Evolutionary conservation across 2,113 vertebrate species (phyloP).

Genomic region (Charina bottae): DNA sequence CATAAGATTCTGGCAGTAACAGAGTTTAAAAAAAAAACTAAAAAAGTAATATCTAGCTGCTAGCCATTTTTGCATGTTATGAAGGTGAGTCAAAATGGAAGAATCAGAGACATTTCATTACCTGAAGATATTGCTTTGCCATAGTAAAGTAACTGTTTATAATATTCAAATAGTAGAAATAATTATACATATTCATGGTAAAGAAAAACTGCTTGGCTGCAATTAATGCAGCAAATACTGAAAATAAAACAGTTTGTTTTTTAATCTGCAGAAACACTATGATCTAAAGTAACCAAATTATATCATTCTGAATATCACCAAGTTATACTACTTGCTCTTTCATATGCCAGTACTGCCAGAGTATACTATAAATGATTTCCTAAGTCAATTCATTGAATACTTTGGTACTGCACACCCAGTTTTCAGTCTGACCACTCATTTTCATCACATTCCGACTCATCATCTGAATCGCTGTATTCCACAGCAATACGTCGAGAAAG

Average conservation of each 20-base stretch:
- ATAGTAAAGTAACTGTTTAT: slow-evolving; percentile 30
- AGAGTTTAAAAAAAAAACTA: neutral
- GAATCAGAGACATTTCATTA: slow-evolving; percentile 1
- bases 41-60: neutral
- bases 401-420: neutral
- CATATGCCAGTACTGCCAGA: neutral
- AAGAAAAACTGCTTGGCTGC: slow-evolving; percentile 69
- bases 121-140: slow-evolving; percentile 45
- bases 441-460: slow-evolving; percentile 94
- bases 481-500: slow-evolving; percentile 94
- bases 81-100: neutral
- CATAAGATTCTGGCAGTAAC: neutral
- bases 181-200: slow-evolving; percentile 53
- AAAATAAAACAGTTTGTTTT: slow-evolving; percentile 69
- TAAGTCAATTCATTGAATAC: neutral
- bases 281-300: slow-evolving; percentile 64
- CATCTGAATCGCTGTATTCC: slow-evolving; percentile 96
- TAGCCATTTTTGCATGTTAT: slow-evolving; percentile 16
- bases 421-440: slow-evolving; percentile 97
- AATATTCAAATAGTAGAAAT: slow-evolving; percentile 44
- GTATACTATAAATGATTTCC: neutral
- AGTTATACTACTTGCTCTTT: slow-evolving; percentile 29
- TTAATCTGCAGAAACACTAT: slow-evolving; percentile 71
- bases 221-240: slow-evolving; percentile 73
- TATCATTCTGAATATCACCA: slow-evolving; percentile 54